phyloP scores from a whole-genome alignment of 2,113 vertebrate genomes.

The Solenodon paradoxus region DNA sequence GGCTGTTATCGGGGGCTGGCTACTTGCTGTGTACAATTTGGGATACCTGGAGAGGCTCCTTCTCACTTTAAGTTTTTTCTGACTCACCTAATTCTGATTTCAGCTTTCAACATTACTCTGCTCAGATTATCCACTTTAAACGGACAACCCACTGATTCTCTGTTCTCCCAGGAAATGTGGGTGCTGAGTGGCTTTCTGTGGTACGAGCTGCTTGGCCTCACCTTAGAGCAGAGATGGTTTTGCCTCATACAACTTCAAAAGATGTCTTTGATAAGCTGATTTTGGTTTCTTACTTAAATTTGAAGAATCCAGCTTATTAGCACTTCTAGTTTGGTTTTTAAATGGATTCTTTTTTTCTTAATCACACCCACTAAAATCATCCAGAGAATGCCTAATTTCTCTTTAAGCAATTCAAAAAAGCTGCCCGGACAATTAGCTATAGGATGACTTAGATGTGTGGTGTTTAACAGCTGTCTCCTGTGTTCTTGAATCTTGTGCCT shows the following conservation, averaged over 20 bases:
- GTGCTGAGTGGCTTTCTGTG: neutral
- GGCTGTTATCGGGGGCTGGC: neutral
- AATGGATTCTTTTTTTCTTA: neutral
- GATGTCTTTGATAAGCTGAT: conserved; percentile 43
- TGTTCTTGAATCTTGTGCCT: neutral
- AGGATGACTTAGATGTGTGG: neutral
- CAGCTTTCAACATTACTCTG: conserved; percentile 51
- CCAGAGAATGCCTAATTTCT: conserved; percentile 2
- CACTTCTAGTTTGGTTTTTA: conserved; percentile 48
- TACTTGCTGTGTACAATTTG: conserved; percentile 16
- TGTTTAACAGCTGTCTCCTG: neutral
- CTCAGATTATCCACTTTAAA: conserved; percentile 48
- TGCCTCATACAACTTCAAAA: conserved; percentile 61
- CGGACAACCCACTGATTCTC: conserved; percentile 41
- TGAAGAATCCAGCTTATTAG: conserved; percentile 49
- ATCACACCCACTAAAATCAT: conserved; percentile 22
- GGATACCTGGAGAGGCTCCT: neutral
- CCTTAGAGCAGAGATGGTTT: neutral
- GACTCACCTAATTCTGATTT: conserved; percentile 42
- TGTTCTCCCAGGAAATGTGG: conserved; percentile 19
- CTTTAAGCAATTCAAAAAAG: neutral
- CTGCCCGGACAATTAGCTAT: neutral
- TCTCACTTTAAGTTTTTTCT: neutral
- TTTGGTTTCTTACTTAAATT: conserved; percentile 50
- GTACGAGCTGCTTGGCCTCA: neutral